phyloP scores from a whole-genome alignment of 2,888 invertebrate genomes.

The Sceliomorpha sp. region DNA sequence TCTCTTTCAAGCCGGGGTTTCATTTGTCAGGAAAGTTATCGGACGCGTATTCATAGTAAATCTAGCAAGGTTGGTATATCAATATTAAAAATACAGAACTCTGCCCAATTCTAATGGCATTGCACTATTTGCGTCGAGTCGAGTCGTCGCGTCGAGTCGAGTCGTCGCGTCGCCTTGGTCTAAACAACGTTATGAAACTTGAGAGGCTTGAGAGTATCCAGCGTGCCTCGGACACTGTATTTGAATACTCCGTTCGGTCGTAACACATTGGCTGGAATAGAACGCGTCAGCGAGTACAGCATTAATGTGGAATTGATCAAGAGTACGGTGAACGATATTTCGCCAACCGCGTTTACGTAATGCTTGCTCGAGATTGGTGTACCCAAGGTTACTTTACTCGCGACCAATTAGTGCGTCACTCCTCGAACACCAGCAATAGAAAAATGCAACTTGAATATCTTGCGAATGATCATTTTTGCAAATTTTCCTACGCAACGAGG shows the following conservation, averaged over 20 bases:
- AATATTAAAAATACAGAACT: no score
- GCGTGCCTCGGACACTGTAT: slow-evolving; percentile 10
- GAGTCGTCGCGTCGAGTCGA: no score
- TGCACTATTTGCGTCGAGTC: no score
- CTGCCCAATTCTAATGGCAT: no score
- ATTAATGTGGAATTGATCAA: slow-evolving; percentile 38
- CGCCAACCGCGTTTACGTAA: slow-evolving; percentile 48
- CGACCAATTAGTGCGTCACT: slow-evolving; percentile 35
- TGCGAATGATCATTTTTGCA: not conserved
- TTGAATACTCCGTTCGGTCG: slow-evolving; percentile 21
- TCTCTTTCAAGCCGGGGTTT: no score
- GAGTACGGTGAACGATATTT: slow-evolving; percentile 40
- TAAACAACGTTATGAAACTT: slow-evolving; percentile 19
- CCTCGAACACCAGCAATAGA: slow-evolving; percentile 5
- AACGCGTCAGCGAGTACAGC: slow-evolving; percentile 20
- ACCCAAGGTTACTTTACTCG: slow-evolving; percentile 38
- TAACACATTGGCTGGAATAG: slow-evolving; percentile 15
- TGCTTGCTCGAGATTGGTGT: slow-evolving; percentile 35
- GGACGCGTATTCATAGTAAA: no score
- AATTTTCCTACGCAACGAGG: no score
- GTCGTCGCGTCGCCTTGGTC: no score
- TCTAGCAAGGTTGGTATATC: no score
- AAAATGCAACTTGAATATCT: slow-evolving; percentile 23
- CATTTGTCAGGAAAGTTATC: no score
- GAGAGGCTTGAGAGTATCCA: no score